A percentile compares a stretch with the other conserved stretches of the same genome.
These are phyloP conservation scores for Phallusia fumigata DNA, from an alignment of 23 tunicate genomes.

Conservation along the genomic window DNA sequence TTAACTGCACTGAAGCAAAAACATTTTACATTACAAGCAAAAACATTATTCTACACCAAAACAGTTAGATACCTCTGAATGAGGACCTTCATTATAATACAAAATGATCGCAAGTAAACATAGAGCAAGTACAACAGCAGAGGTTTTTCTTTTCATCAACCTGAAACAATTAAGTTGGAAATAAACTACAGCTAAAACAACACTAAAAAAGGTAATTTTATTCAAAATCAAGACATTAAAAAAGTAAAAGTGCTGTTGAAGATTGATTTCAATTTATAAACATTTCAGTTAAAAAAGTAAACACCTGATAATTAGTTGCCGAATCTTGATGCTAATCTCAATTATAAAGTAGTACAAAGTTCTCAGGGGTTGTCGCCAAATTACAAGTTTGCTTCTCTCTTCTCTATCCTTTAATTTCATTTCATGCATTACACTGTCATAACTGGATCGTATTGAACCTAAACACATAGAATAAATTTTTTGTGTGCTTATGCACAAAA, in stretches of 20 bases:
- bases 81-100: slow-evolving; percentile 75
- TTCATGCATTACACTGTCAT: slow-evolving; percentile 51
- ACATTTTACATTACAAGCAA: too few relatives aligned
- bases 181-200: neutral
- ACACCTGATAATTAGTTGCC: slow-evolving; percentile 27
- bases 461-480: neutral
- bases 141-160: slow-evolving; percentile 29
- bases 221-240: neutral
- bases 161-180: slow-evolving; percentile 24
- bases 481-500: too few relatives aligned
- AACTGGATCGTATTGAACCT: slow-evolving; percentile 21
- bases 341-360: slow-evolving; percentile 72
- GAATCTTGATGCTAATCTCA: slow-evolving; percentile 51
- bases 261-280: neutral
- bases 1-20: too few relatives aligned
- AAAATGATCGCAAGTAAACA: slow-evolving; percentile 28
- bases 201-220: neutral
- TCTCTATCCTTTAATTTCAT: slow-evolving; percentile 70
- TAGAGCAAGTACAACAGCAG: slow-evolving; percentile 29
- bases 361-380: slow-evolving; percentile 82
- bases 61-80: slow-evolving; percentile 28
- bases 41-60: too few relatives aligned
- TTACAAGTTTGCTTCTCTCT: slow-evolving; percentile 77
- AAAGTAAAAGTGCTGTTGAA: neutral
- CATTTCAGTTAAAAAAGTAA: neutral